phyloP scores from a whole-genome alignment of 1,140 invertebrate genomes.

The Eueides isabella region DNA sequence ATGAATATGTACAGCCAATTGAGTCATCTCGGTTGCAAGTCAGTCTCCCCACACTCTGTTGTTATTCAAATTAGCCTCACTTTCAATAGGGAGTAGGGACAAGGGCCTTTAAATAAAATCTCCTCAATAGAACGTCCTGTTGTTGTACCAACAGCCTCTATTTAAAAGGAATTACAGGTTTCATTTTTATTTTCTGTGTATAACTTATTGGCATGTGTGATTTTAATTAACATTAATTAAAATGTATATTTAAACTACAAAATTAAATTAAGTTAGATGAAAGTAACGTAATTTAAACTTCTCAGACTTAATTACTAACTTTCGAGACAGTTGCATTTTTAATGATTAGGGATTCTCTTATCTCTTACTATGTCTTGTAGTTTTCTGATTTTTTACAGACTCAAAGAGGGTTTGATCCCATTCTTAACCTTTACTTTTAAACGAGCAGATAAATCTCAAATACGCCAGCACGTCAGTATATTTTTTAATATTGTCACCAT shows the following conservation, averaged over 20 bases:
- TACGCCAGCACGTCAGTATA: too few relatives aligned
- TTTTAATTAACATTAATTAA: background rate
- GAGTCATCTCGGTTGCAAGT: background rate
- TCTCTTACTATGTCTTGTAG: too few relatives aligned
- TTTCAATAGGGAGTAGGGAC: background rate
- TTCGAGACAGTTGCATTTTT: too few relatives aligned
- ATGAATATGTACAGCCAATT: background rate
- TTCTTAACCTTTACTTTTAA: too few relatives aligned
- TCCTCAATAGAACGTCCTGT: background rate
- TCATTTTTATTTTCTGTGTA: background rate
- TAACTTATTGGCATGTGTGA: background rate
- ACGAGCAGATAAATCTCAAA: too few relatives aligned
- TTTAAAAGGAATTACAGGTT: background rate
- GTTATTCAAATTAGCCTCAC: constrained; percentile 18
- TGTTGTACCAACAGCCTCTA: background rate
- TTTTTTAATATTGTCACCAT: too few relatives aligned
- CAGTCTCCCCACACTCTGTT: constrained; percentile 16
- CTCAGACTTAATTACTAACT: too few relatives aligned
- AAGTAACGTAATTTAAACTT: too few relatives aligned
- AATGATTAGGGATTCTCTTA: too few relatives aligned
- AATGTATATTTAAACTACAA: background rate
- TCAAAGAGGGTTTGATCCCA: too few relatives aligned
- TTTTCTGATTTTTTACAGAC: too few relatives aligned
- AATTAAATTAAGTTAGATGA: too few relatives aligned
- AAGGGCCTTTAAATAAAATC: background rate